phyloP scores from a whole-genome alignment of 2,888 invertebrate genomes.

The Andricus quercusramuli region DNA sequence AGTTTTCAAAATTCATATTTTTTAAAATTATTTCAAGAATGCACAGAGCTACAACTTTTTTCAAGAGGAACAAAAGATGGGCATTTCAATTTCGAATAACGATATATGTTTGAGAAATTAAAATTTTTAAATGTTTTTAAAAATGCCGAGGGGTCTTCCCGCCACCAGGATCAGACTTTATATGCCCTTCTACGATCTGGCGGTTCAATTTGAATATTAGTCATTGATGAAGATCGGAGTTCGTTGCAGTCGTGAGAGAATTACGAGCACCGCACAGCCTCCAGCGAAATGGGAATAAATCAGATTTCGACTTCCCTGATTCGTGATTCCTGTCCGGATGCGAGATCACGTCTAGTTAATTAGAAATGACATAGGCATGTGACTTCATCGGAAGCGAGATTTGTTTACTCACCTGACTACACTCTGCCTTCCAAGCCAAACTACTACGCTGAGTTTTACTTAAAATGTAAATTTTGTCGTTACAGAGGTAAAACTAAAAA shows the following conservation, averaged over 20 bases:
- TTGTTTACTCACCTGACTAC: slow-evolving; percentile 32
- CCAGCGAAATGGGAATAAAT: slow-evolving; percentile 56
- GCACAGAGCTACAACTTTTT: too few species aligned
- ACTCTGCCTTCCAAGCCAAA: neutral
- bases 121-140: too few species aligned
- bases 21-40: too few species aligned
- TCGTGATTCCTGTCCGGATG: slow-evolving; percentile 46
- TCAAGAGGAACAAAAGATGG: too few species aligned
- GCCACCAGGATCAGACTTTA: too few species aligned
- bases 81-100: too few species aligned
- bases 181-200: too few species aligned
- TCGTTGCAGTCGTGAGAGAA: slow-evolving; percentile 55
- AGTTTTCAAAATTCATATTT: too few species aligned
- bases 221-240: slow-evolving; percentile 68
- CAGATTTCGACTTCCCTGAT: slow-evolving; percentile 52
- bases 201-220: slow-evolving; percentile 72
- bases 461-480: neutral
- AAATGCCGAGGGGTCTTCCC: too few species aligned
- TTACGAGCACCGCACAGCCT: slow-evolving; percentile 47
- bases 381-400: slow-evolving; percentile 37
- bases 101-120: too few species aligned
- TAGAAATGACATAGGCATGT: slow-evolving; percentile 47
- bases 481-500: neutral
- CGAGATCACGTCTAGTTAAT: slow-evolving; percentile 56
- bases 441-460: neutral